phyloP scores from a whole-genome alignment of 2,113 vertebrate species.

The Ciconia stormi region DNA sequence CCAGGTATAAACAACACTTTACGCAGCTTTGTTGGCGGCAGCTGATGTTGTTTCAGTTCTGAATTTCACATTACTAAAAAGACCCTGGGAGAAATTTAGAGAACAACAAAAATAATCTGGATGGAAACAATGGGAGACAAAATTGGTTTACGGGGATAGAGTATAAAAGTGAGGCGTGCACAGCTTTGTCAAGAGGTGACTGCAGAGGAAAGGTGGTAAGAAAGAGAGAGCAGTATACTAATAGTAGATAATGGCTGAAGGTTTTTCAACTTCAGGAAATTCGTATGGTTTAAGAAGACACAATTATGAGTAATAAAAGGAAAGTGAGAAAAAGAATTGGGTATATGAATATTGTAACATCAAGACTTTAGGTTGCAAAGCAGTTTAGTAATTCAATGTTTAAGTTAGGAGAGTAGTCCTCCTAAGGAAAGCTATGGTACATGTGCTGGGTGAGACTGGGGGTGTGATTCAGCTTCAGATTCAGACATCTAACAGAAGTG shows the following conservation, averaged over 20 bases:
- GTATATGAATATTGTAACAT: background rate
- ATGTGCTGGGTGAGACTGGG: no score
- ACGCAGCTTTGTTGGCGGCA: background rate
- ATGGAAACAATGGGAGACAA: background rate
- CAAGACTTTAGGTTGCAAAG: background rate
- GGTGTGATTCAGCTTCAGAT: background rate
- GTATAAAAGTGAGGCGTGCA: background rate
- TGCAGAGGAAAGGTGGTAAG: background rate
- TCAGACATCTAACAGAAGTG: background rate
- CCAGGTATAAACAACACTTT: background rate
- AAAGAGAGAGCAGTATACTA: background rate
- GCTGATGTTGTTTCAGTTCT: slow-evolving; percentile 19
- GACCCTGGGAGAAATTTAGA: background rate
- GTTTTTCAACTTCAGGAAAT: background rate
- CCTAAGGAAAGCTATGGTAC: background rate
- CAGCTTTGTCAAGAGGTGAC: background rate
- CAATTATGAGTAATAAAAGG: background rate
- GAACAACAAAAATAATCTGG: background rate
- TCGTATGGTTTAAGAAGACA: background rate
- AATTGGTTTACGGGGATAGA: background rate
- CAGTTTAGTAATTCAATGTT: background rate
- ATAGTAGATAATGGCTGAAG: background rate
- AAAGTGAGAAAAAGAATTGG: background rate
- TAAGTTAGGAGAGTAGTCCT: background rate
- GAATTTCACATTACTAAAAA: slow-evolving; percentile 23